These are phyloP conservation scores for Copsychus sechellarum DNA, from an alignment of 2,113 vertebrate species.

Conservation along the genomic window DNA sequence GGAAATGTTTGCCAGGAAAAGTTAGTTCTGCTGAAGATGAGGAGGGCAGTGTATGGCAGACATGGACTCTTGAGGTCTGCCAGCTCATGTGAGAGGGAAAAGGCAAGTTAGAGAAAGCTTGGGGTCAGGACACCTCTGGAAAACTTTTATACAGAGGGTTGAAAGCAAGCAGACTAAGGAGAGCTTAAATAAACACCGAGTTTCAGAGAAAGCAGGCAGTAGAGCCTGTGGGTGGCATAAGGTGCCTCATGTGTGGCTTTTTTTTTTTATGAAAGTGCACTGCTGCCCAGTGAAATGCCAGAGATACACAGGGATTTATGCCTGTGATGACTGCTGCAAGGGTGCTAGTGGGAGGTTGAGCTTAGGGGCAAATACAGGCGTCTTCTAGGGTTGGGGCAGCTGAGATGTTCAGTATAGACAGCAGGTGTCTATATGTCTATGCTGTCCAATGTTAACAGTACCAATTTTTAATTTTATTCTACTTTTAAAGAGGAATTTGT, in stretches of 20 bases:
- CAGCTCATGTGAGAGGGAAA: neutral
- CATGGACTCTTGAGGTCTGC: neutral
- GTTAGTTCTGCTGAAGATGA: neutral
- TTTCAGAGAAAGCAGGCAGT: neutral
- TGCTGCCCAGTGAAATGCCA: neutral
- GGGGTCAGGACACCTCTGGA: neutral
- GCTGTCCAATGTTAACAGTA: neutral
- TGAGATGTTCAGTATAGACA: neutral
- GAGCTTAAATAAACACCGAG: neutral
- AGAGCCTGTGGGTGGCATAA: slow-evolving; percentile 39
- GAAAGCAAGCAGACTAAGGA: neutral
- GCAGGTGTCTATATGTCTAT: neutral
- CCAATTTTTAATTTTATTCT: neutral
- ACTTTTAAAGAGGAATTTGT: neutral
- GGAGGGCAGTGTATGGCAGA: neutral
- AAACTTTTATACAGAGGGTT: neutral
- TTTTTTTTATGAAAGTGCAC: neutral
- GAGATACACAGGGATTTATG: neutral
- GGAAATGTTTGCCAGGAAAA: neutral
- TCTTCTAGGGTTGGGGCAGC: neutral
- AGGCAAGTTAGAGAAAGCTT: neutral
- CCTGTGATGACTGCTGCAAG: neutral
- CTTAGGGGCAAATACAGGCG: neutral
- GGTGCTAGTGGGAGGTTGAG: neutral
- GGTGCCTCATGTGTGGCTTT: neutral